Evolutionary conservation across 2,888 invertebrate genomes (phyloP).

Genomic region (Rhodophaea formosa): DNA sequence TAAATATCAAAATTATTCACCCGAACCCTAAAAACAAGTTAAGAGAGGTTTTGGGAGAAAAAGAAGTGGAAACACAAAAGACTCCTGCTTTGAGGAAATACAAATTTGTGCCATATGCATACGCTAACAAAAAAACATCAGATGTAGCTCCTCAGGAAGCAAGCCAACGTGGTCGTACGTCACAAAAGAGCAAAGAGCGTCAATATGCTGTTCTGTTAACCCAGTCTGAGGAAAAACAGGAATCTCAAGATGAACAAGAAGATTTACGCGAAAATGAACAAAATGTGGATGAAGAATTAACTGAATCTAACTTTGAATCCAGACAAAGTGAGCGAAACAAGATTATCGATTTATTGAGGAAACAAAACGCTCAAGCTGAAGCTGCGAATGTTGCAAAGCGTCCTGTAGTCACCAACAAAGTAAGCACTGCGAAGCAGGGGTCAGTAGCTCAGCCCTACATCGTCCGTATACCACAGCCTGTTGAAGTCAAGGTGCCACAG

Average conservation of each 20-base stretch:
- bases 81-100: slow-evolving; percentile 23
- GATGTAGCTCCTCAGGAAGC: slow-evolving; percentile 21
- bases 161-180: not conserved
- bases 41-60: not conserved
- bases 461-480: slow-evolving; percentile 47
- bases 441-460: slow-evolving; percentile 36
- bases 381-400: slow-evolving; percentile 39
- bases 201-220: not conserved
- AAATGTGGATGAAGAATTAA: slow-evolving; percentile 29
- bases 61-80: slow-evolving; percentile 16
- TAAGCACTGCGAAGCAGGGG: slow-evolving; percentile 37
- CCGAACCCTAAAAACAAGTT: slow-evolving; percentile 13
- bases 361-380: slow-evolving; percentile 49
- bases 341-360: slow-evolving; percentile 36
- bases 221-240: slow-evolving; percentile 31
- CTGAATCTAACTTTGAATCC: slow-evolving; percentile 44
- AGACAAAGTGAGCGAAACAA: slow-evolving; percentile 51
- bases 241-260: slow-evolving; percentile 33
- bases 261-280: slow-evolving; percentile 29
- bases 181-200: not conserved
- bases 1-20: slow-evolving; percentile 20
- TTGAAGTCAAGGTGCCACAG: slow-evolving; percentile 39
- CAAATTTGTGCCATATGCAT: slow-evolving; percentile 31
- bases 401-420: slow-evolving; percentile 39
- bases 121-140: slow-evolving; percentile 23